Base-by-base conservation (phyloP, 2,888 invertebrate species). In the Sicus ferrugineus region DNA sequence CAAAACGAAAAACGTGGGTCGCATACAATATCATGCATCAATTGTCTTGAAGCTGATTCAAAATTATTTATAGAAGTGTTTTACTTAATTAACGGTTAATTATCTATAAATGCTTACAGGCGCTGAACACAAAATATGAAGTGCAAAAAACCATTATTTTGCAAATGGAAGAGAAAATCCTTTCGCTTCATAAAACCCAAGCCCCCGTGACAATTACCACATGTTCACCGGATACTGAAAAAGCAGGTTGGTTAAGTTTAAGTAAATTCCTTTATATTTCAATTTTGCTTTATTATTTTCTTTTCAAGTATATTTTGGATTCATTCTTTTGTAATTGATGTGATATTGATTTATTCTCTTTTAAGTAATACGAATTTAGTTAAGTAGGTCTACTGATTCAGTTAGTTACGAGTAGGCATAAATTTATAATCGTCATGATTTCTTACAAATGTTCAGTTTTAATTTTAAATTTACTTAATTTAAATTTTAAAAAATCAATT, bases 121-220 rank as follows among this genome's bases (percentile, higher is more conserved):
- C 88, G 59, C 82, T 89, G n/a, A 89, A 88, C 76, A 87, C 86
- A 71, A 90, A 89, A 78, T 90, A 89, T 75, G 86, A 87, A 72
- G 85, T 86, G 6, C 88, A 89, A 73, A 85, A 89, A 76, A 81
- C 85, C 26, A 86, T 89, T 64, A 88, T 89, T 75, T 82, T 88
- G 70, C 86, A 87, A 73, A 83, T 89, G 80, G 89, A 90, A 75
- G 87, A 88, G 73, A 86, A 87, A 73, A 85, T 89, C 62, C 79
- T 89, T 75, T 87, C 88, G 73, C 76, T 89, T 68, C 84, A 86
- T 69, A 88, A 87, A 78, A 88, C 88, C 74, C 80, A 80, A 59
- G 73, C 77, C 3, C 73, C 77, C 54, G 73, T 76, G 9, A 81
- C 79, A 34, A 74, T 80, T 61, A 75, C 77, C 34, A 77, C 82